phyloP scores from a whole-genome alignment of 2,888 invertebrate genomes.

The Caenorhabditis zanzibari region DNA sequence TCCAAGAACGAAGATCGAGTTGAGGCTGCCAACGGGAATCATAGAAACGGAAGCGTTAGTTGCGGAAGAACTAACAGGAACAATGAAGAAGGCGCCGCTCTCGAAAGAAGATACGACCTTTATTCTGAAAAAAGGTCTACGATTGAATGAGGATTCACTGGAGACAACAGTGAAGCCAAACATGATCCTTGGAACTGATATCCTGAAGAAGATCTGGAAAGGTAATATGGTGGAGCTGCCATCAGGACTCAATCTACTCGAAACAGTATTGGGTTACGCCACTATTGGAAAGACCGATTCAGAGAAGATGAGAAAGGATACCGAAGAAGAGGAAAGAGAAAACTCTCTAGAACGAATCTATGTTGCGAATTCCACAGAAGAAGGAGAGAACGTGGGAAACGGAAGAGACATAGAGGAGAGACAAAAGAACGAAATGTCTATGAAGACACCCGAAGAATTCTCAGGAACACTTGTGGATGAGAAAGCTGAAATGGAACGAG shows the following conservation, averaged over 20 bases:
- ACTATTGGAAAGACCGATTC: slow-evolving; percentile 2
- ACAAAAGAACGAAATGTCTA: too few relatives aligned
- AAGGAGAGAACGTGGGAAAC: too few relatives aligned
- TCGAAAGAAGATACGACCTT: slow-evolving; percentile 6
- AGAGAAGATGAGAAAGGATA: background rate
- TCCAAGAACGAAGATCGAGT: background rate
- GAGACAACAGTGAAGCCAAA: slow-evolving; percentile 1
- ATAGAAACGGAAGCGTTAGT: background rate
- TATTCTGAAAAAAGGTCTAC: background rate
- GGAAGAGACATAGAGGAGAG: too few relatives aligned
- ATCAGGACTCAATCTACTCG: background rate
- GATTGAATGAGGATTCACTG: slow-evolving; percentile 2
- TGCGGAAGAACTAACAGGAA: background rate
- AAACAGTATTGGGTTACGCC: background rate
- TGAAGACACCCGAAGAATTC: too few relatives aligned
- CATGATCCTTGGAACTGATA: slow-evolving; percentile 13
- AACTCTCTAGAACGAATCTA: too few relatives aligned
- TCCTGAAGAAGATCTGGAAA: slow-evolving; percentile 18
- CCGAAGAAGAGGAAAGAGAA: background rate
- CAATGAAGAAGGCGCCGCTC: background rate
- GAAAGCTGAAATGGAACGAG: too few relatives aligned
- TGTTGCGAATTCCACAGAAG: too few relatives aligned
- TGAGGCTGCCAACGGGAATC: background rate
- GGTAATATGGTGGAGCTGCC: slow-evolving; percentile 3
- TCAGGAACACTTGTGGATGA: too few relatives aligned